Evolutionary conservation across 2,888 invertebrate genomes (phyloP).

Genomic region (Cryptus viduatorius): DNA sequence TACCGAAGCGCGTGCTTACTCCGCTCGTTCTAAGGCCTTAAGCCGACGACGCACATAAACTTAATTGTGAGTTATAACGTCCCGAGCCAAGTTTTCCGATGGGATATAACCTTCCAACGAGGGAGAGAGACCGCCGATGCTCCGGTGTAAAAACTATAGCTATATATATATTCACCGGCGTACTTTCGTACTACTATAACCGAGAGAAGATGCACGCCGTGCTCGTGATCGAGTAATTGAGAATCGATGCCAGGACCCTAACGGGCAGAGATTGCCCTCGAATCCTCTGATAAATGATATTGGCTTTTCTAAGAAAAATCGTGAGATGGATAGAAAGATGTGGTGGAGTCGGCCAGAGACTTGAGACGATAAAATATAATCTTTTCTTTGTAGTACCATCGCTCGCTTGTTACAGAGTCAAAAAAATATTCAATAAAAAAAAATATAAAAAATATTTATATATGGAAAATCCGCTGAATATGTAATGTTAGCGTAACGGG

Average conservation of each 20-base stretch:
- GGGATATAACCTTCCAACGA: slow-evolving; percentile 36
- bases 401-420: no score
- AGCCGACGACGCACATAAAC: slow-evolving; percentile 66
- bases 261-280: slow-evolving; percentile 47
- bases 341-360: neutral
- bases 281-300: slow-evolving; percentile 66
- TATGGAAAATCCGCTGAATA: no score
- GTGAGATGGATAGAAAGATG: slow-evolving; percentile 19
- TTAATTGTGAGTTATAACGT: slow-evolving; percentile 68
- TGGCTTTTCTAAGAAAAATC: slow-evolving; percentile 54
- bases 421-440: neutral
- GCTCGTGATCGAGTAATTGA: slow-evolving; percentile 64
- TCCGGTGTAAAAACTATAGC: slow-evolving; percentile 33
- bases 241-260: slow-evolving; percentile 60
- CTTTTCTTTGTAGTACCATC: no score
- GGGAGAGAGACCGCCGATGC: neutral
- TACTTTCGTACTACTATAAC: neutral
- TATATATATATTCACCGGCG: neutral
- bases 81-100: slow-evolving; percentile 61
- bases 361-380: slow-evolving; percentile 19
- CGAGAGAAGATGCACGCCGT: slow-evolving; percentile 22
- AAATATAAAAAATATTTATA: neutral
- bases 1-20: slow-evolving; percentile 29
- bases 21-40: slow-evolving; percentile 45
- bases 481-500: no score